Evolutionary conservation across 1,140 invertebrate species (phyloP).

Genomic region (Meteorus sp.): DNA sequence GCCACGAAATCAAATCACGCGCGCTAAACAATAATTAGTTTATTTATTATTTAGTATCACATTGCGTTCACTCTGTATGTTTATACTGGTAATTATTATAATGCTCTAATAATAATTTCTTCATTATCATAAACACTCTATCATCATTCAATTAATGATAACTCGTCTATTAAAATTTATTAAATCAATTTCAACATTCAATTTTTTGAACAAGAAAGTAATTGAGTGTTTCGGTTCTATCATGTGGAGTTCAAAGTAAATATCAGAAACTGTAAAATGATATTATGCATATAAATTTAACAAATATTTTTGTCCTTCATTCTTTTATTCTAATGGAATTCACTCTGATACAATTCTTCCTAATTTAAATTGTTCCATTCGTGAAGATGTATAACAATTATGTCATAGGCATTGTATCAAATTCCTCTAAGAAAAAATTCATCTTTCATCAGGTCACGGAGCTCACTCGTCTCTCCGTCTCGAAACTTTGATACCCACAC

Average conservation of each 20-base stretch:
- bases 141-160: too few species aligned
- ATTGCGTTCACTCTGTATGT: conserved; percentile 55
- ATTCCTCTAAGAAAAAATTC: conserved; percentile 19
- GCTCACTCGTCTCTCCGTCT: conserved; percentile 25
- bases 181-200: neutral
- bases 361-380: conserved; percentile 25
- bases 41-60: conserved; percentile 61
- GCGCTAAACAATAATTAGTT: conserved; percentile 56
- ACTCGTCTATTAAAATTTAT: too few species aligned
- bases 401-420: conserved; percentile 33
- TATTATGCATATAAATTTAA: too few species aligned
- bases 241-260: neutral
- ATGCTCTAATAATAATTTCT: too few species aligned
- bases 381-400: conserved; percentile 33
- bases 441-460: conserved; percentile 30
- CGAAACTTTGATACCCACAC: neutral
- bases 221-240: neutral
- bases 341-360: conserved; percentile 10
- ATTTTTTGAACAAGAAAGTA: neutral
- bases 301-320: too few species aligned
- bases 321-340: neutral
- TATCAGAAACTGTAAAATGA: too few species aligned
- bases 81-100: conserved; percentile 53
- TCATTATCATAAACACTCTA: too few species aligned
- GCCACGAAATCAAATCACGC: conserved; percentile 38